These are phyloP conservation scores for Sipha flava DNA, from an alignment of 1,140 invertebrate species.

Conservation along the genomic window DNA sequence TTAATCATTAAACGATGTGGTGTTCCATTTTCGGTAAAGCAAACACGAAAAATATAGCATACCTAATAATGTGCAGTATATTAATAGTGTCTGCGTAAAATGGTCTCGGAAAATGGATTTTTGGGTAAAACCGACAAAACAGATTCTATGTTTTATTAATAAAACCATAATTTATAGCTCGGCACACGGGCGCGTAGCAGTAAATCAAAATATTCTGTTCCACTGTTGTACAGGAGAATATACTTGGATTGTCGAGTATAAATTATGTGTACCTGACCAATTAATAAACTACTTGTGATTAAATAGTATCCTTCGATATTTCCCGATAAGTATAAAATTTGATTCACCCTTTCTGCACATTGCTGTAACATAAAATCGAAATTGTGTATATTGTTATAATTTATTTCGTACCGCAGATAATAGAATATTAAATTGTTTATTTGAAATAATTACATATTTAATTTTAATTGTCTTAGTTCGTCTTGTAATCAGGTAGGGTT, in stretches of 20 bases:
- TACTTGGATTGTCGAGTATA: background rate
- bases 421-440: too few species aligned
- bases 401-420: too few species aligned
- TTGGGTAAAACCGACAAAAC: conserved; percentile 1
- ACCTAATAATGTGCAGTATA: background rate
- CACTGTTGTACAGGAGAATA: background rate
- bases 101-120: background rate
- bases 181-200: background rate
- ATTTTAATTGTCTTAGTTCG: too few species aligned
- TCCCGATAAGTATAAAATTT: background rate
- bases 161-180: conserved; percentile 18
- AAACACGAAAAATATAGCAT: too few species aligned
- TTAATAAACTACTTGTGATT: conserved; percentile 17
- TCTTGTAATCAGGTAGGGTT: too few species aligned
- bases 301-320: background rate
- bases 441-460: too few species aligned
- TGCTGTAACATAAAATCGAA: too few species aligned
- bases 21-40: too few species aligned
- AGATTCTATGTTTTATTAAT: conserved; percentile 23
- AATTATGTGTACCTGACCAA: conserved; percentile 27
- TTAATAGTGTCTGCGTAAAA: background rate
- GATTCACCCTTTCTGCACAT: too few species aligned
- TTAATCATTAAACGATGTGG: too few species aligned
- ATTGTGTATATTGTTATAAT: too few species aligned
- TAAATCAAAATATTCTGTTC: conserved; percentile 7